Conservation (phyloP, 2,113 vertebrate genomes). For the Prolemur simus region DNA sequence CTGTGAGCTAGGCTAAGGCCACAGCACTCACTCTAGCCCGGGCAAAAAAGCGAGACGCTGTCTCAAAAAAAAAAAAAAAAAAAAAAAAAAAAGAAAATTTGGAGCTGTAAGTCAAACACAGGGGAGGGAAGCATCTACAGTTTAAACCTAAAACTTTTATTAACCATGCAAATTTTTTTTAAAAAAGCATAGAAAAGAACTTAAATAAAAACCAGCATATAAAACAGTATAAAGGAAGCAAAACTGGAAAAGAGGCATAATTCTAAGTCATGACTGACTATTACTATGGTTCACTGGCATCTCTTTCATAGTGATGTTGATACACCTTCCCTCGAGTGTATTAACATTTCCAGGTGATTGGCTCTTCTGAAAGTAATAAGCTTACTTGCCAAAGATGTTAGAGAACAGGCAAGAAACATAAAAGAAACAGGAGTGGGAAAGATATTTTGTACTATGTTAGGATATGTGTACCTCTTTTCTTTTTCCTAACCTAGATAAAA, state of each 20-base stretch:
- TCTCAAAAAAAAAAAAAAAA: no score
- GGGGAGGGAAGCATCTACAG: neutral
- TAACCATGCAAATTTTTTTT: neutral
- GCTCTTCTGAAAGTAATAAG: neutral
- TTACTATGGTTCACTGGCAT: neutral
- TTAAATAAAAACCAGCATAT: neutral
- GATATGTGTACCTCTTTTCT: neutral
- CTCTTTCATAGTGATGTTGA: neutral
- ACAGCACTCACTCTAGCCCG: no score
- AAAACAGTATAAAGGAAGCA: neutral
- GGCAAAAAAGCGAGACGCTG: no score
- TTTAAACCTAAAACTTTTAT: neutral
- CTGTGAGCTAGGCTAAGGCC: no score
- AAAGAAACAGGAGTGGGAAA: neutral
- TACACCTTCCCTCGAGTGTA: neutral
- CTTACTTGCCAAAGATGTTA: neutral
- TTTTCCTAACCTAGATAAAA: neutral
- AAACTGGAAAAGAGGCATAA: neutral
- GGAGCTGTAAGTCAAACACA: neutral
- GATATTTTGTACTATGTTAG: neutral
- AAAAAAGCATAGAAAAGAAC: neutral
- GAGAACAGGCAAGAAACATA: neutral
- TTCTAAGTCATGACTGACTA: neutral
- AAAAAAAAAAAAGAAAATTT: neutral
- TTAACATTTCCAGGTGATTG: neutral